phyloP scores from a whole-genome alignment of 1,140 invertebrate species.

The Cardiocondyla obscurior region DNA sequence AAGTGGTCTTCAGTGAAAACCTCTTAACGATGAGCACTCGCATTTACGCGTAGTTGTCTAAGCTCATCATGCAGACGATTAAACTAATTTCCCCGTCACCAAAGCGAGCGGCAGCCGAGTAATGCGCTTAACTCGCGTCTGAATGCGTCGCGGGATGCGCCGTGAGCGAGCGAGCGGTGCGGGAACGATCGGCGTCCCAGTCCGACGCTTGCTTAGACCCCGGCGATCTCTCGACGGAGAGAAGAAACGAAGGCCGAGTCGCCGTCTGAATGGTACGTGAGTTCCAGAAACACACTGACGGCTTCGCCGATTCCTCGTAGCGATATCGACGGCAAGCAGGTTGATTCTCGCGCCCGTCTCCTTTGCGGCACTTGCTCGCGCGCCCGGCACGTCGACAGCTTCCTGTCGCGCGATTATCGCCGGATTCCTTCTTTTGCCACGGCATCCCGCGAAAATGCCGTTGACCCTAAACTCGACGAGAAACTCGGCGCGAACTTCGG shows the following conservation, averaged over 20 bases:
- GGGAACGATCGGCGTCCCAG: background rate
- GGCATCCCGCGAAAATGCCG: conserved; percentile 21
- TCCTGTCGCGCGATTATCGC: conserved; percentile 63
- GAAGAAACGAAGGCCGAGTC: conserved; percentile 62
- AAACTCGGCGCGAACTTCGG: background rate
- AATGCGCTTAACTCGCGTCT: conserved; percentile 27
- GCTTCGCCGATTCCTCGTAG: conserved; percentile 71
- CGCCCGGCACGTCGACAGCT: conserved; percentile 55
- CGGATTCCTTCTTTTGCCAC: conserved; percentile 30
- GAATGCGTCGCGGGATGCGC: conserved; percentile 12
- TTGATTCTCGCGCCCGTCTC: conserved; percentile 16
- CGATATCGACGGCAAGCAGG: conserved; percentile 54
- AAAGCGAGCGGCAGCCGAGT: background rate
- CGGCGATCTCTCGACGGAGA: conserved; percentile 11
- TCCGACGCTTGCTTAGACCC: conserved; percentile 49
- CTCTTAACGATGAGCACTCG: background rate
- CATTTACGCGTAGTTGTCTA: background rate
- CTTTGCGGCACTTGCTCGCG: conserved; percentile 49
- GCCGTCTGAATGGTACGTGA: conserved; percentile 73
- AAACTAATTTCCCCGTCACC: conserved; percentile 26
- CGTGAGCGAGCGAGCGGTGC: background rate
- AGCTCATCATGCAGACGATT: conserved; percentile 35
- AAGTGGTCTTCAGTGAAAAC: background rate
- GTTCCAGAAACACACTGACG: conserved; percentile 78
- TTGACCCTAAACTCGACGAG: conserved; percentile 34